A percentile compares a stretch with the other conserved stretches of the same genome.
Conservation (phyloP, 2,113 vertebrate species). For the Anthoscopus minutus region DNA sequence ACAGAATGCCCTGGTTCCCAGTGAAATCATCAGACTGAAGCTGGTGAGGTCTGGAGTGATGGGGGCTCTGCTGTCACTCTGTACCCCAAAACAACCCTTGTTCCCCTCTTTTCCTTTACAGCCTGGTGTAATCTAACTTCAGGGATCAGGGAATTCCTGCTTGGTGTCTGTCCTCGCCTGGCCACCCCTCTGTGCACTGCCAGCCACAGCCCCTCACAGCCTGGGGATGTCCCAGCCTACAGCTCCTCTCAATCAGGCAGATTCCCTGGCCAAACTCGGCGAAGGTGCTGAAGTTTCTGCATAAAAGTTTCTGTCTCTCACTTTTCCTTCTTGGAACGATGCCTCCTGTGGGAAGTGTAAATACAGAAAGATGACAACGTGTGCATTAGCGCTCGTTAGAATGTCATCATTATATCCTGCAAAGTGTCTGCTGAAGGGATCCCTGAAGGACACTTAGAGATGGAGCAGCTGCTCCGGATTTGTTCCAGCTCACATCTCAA, state of each 20-base stretch:
- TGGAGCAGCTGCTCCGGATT: slow-evolving; percentile 80
- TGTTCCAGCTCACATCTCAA: slow-evolving; percentile 79
- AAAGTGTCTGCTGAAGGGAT: slow-evolving; percentile 77
- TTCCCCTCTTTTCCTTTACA: neutral
- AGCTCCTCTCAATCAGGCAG: neutral
- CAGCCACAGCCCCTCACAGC: neutral
- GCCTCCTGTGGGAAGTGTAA: slow-evolving; percentile 81
- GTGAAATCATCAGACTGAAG: neutral
- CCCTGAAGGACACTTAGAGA: slow-evolving; percentile 83
- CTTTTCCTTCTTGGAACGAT: slow-evolving; percentile 62
- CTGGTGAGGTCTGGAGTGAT: neutral
- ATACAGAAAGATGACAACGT: slow-evolving; percentile 81
- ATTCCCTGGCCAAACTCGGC: neutral
- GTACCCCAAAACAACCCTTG: neutral
- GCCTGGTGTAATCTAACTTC: neutral
- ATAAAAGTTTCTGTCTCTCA: slow-evolving; percentile 31
- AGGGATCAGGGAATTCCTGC: neutral
- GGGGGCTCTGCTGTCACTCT: neutral
- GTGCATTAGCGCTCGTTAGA: slow-evolving; percentile 81
- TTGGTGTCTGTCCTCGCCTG: neutral
- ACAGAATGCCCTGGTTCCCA: rapidly evolving
- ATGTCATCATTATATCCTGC: slow-evolving; percentile 81
- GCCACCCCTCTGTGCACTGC: neutral
- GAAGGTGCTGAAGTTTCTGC: neutral
- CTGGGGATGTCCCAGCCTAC: rapidly evolving